Conservation (phyloP, 2,797 vertebrate species). For the Loris lydekkerianus region DNA sequence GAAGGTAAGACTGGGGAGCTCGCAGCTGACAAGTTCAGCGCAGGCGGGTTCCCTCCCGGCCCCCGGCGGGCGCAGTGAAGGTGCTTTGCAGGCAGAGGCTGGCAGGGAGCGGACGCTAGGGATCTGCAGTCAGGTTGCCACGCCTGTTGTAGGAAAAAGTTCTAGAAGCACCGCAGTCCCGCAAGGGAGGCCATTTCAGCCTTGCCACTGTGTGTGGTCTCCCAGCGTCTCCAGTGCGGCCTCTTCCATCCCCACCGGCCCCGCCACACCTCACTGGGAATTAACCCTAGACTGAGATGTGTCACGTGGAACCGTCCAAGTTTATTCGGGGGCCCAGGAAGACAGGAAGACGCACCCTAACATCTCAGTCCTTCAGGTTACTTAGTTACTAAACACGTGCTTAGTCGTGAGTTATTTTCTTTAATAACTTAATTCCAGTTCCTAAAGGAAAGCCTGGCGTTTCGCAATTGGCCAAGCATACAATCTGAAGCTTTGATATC, state of each 20-base stretch:
- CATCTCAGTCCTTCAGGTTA: not conserved
- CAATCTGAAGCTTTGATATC: not conserved
- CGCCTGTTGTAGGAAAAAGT: not conserved
- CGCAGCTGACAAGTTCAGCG: not conserved
- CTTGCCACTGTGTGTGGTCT: not conserved
- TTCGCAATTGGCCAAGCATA: too few relatives aligned
- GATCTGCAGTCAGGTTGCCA: not conserved
- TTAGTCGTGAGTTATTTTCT: not conserved
- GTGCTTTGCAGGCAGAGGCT: not conserved
- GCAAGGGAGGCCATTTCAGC: too few relatives aligned
- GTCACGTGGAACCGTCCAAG: not conserved
- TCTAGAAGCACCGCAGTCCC: not conserved
- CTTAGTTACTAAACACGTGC: not conserved
- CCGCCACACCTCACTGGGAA: too few relatives aligned
- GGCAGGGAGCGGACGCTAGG: not conserved
- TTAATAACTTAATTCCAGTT: not conserved
- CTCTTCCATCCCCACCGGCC: not conserved
- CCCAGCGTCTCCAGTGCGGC: not conserved
- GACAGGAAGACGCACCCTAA: not conserved
- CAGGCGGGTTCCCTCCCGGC: not conserved
- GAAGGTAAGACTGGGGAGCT: not conserved
- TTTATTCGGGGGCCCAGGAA: not conserved
- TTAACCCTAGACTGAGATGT: not conserved
- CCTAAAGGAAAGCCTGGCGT: not conserved
- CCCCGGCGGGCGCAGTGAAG: not conserved